Percentiles rank a stretch among this genome's conserved stretches.
Evolutionary conservation across 92 coral and sea anemone species (phyloP).

Genomic region (Palythoa caribaeorum): DNA sequence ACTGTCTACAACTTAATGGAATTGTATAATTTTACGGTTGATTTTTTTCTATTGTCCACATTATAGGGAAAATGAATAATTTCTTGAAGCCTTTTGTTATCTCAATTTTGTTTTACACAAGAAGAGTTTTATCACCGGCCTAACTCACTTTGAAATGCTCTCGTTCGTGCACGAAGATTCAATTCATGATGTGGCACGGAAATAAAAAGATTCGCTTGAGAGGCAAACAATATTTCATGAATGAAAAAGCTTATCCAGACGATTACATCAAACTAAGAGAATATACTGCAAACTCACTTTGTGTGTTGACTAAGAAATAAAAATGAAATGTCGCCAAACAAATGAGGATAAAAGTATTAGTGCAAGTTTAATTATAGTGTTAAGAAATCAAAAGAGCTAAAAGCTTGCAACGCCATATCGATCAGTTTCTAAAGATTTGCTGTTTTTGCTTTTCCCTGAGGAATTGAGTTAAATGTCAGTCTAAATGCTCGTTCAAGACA

Average conservation of each 20-base stretch:
- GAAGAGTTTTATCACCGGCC: conserved; percentile 3
- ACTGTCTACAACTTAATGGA: conserved; percentile 18
- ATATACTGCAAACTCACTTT: conserved; percentile 23
- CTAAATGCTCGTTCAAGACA: conserved; percentile 18
- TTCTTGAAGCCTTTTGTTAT: conserved; percentile 8
- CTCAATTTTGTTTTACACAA: conserved; percentile 23
- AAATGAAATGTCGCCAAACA: conserved; percentile 45
- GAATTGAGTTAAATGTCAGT: conserved; percentile 6
- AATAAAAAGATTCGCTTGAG: background rate
- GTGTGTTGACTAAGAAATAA: conserved; percentile 31
- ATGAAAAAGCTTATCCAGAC: background rate
- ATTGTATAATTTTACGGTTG: conserved; percentile 25
- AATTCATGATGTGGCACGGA: background rate
- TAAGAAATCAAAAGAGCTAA: conserved; percentile 44
- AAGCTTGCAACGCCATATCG: conserved; percentile 44
- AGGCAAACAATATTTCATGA: conserved; percentile 8
- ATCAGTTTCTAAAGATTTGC: conserved; percentile 19
- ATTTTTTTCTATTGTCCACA: conserved; percentile 30
- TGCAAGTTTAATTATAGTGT: conserved; percentile 51
- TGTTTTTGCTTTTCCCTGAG: conserved; percentile 26
- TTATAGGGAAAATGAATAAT: conserved; percentile 31
- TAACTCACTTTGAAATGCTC: background rate
- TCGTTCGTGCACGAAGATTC: background rate
- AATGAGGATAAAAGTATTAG: conserved; percentile 50
- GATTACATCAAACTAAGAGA: background rate